Evolutionary conservation across 2,113 vertebrate species (phyloP), one percentile per base, ranked within the genome.

Genomic region (Chamaetylas fuelleborni): DNA sequence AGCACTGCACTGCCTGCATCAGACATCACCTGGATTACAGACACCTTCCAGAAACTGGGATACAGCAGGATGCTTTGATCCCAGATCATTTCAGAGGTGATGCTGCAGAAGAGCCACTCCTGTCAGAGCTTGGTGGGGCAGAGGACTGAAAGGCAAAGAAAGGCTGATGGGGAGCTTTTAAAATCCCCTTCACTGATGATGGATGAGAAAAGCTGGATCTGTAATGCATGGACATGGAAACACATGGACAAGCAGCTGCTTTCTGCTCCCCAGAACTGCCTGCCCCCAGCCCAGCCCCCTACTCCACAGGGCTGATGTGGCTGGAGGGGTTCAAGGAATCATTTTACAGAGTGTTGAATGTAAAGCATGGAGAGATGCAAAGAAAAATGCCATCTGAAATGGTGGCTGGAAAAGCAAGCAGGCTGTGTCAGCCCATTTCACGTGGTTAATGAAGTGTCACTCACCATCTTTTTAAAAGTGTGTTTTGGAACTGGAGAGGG

Each of bases 371-470:
- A 34, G 23, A 65, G n/a, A 53, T 58, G 48, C 62, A 83, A n/a
- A 71, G 64, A 61, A 74, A 80, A 88, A 71, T 19, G 36, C 36
- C 9, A 3, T 60, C 62, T 88, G 82, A 73, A 88, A 54, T 67
- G 79, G 79, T 67, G 90, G 40, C 81, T 91, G 74, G 53, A 25
- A 65, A 86, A 93, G 72, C 74, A 58, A 70, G 54, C 71, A 20
- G 87, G 56, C 79, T 92, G 42, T 81, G 86, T 81, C 88, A 92
- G 85, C 69, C 88, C 79, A 60, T 94, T 93, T 92, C 80, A 86
- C 0, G 11, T 66, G 80, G 76, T 72, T 96, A 96, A 95, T 95
- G 92, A 84, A 81, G 65, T 94, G 90, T 90, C 88, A 54, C 71
- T 96, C 81, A 42, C 90, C 71, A 65, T 84, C 81, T 82, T 57